A percentile compares a stretch with the other conserved stretches of the same genome.
Evolutionary conservation across 2,888 invertebrate genomes (phyloP).

Genomic region (Agriopis aurantiaria): DNA sequence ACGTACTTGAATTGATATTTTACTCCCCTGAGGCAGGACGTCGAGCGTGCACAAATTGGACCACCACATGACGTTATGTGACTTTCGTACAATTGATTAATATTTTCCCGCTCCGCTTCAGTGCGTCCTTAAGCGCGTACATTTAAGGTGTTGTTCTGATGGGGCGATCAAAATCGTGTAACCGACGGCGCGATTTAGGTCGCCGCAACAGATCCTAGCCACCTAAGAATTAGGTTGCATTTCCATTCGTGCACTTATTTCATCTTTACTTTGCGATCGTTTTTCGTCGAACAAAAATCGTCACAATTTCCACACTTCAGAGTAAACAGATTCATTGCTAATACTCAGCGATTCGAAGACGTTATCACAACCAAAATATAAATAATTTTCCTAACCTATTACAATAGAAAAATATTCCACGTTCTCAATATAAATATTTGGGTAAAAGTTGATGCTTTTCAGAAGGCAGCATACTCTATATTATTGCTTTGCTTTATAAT

Average conservation of each 20-base stretch:
- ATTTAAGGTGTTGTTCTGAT: neutral
- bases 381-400: constrained; percentile 48
- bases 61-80: neutral
- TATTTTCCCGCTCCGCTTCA: neutral
- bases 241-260: neutral
- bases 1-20: no score
- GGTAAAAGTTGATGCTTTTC: constrained; percentile 32
- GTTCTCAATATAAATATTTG: constrained; percentile 41
- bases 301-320: constrained; percentile 26
- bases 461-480: neutral
- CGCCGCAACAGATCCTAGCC: neutral
- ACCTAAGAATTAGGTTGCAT: neutral
- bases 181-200: neutral
- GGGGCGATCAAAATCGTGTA: neutral
- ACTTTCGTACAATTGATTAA: neutral
- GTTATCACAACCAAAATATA: constrained; percentile 46
- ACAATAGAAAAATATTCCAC: constrained; percentile 46
- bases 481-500: constrained; percentile 31
- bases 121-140: neutral
- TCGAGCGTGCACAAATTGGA: no score
- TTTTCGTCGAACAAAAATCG: constrained; percentile 20
- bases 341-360: constrained; percentile 41
- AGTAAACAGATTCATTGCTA: constrained; percentile 28
- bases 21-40: no score
- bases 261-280: neutral